phyloP scores from a whole-genome alignment of 2,888 invertebrate species.

The Epinotia bilunana region DNA sequence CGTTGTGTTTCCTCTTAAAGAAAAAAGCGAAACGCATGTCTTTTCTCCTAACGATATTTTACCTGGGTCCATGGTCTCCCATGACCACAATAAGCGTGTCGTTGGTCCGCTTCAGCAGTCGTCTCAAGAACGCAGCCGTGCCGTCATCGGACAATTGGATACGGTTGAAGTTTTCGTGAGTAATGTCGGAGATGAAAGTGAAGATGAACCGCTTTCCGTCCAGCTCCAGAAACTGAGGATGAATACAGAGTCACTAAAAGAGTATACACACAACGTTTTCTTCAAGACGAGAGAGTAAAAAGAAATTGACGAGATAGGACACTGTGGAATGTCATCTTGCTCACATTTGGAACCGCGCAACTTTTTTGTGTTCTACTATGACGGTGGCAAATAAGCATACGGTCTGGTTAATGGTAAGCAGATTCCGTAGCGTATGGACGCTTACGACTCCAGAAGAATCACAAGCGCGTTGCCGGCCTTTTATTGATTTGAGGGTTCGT shows the following conservation, averaged over 20 bases:
- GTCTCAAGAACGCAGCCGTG: conserved; percentile 85
- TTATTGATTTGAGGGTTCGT: too few species aligned
- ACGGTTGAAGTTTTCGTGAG: conserved; percentile 93
- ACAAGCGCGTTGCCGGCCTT: too few species aligned
- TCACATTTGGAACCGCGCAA: too few species aligned
- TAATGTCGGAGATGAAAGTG: conserved; percentile 94
- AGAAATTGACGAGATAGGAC: too few species aligned
- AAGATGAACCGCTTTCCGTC: conserved; percentile 89
- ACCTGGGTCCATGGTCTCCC: conserved; percentile 97
- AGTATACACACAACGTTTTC: too few species aligned
- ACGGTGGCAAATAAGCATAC: too few species aligned
- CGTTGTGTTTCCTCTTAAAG: too few species aligned
- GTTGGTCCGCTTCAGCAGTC: conserved; percentile 87
- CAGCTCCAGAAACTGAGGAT: conserved; percentile 63
- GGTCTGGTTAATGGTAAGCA: too few species aligned
- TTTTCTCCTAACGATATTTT: background rate
- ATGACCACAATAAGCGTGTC: conserved; percentile 94
- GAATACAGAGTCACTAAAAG: background rate
- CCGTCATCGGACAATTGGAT: conserved; percentile 92
- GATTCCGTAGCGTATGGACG: too few species aligned
- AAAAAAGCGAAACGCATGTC: background rate
- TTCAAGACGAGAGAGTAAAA: background rate
- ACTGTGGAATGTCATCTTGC: too few species aligned
- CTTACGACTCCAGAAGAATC: too few species aligned
- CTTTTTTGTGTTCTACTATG: too few species aligned